Base-by-base conservation (phyloP, 2,797 vertebrate species). In the Chiloscyllium punctatum region DNA sequence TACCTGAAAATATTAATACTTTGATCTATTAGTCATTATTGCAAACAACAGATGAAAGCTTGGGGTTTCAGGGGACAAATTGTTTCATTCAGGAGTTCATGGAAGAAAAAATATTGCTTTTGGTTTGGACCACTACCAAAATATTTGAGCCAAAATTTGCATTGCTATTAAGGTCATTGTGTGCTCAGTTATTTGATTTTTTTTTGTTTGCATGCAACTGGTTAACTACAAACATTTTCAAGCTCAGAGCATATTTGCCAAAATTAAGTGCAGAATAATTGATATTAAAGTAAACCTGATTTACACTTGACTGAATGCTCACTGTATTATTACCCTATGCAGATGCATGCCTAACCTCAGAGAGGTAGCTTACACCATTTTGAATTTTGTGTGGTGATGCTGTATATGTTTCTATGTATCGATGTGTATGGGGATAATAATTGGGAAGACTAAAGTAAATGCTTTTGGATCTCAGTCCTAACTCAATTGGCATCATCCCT, bases 31-130 rank as follows among this genome's bases (percentile, higher is more conserved):
- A 74, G 57, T 77, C 71, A 51, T 51, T 72, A 77, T 51, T 77
- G 25, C 51, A 95, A 77, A 95, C 94, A 95, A 95, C 69, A 95
- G 87, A 72, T 72, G 53, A 72, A 94, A 74, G 71, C 25, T n/a
- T 42, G 42, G 30, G 15, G 27, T 95, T 92, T 74, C 94, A 33
- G 71, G 27, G 48, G 71, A 95, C 71, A 77, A 95, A 57, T 57
- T 74, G 48, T 77, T 53, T 27, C 94, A 53, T 21, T 77, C 27
- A 8, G 94, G 42, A 95, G 42, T 77, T 30, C 48, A n/a, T 53
- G 48, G 16, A 77, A 53, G 48, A 91, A 57, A 53, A n/a, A 77
- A 74, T 37, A 95, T 57, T 92, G n/a, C 71, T 51, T 53, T 95
- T 30, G 27, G 25, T 57, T 95, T 95, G 94, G 94, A 95, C 42